Evolutionary conservation across 2,888 invertebrate species (phyloP).

Genomic region (Agriopis leucophaearia): DNA sequence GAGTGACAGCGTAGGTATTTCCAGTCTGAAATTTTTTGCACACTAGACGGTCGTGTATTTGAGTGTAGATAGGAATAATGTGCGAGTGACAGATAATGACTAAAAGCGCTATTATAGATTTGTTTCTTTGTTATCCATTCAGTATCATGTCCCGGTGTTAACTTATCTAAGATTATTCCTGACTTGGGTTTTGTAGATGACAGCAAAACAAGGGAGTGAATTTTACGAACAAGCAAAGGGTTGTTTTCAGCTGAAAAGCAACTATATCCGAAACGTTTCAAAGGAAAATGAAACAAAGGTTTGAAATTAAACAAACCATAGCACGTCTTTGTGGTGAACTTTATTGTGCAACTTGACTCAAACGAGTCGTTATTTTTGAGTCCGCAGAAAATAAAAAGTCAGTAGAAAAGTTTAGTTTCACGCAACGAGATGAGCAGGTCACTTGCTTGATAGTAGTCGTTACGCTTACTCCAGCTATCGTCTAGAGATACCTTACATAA

Average conservation of each 20-base stretch:
- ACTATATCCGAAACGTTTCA: conserved; percentile 17
- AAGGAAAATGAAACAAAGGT: conserved; percentile 25
- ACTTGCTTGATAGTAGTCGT: too few species aligned
- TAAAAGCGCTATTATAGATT: too few species aligned
- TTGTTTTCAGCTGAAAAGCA: conserved; percentile 23
- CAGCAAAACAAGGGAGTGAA: conserved; percentile 28
- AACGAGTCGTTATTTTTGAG: background rate
- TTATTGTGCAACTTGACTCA: conserved; percentile 6
- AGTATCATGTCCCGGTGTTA: background rate
- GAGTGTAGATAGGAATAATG: too few species aligned
- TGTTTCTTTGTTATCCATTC: background rate
- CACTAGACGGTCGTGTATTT: too few species aligned
- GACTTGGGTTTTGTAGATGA: conserved; percentile 29
- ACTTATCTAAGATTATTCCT: conserved; percentile 6
- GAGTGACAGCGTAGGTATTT: too few species aligned
- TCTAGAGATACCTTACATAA: too few species aligned
- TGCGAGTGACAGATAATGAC: too few species aligned
- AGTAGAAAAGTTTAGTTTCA: background rate
- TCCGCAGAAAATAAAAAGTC: background rate
- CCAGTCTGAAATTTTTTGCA: too few species aligned
- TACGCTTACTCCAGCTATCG: too few species aligned
- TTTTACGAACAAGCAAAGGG: conserved; percentile 24
- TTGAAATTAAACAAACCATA: conserved; percentile 16
- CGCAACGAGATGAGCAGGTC: too few species aligned
- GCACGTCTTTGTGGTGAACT: conserved; percentile 14